phyloP scores from a whole-genome alignment of 2,113 vertebrate genomes.

The Ammodytes dubius region DNA sequence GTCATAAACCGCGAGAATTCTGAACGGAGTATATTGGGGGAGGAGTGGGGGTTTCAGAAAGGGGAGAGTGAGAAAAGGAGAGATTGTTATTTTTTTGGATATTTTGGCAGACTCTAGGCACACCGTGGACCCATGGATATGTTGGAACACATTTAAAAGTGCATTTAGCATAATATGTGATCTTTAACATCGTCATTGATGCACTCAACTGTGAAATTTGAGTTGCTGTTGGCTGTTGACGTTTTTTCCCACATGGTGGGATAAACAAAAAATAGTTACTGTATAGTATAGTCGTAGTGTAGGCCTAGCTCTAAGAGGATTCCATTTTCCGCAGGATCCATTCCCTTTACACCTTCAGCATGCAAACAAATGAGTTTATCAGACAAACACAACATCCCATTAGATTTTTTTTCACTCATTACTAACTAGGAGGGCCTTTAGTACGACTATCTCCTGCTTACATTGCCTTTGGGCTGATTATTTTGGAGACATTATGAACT shows the following conservation, averaged over 20 bases:
- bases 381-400: slow-evolving; percentile 51
- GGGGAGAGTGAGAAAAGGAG: no score
- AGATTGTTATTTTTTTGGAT: no score
- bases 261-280: neutral
- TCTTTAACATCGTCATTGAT: slow-evolving; percentile 43
- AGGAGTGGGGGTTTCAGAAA: no score
- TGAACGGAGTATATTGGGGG: no score
- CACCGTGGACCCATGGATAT: no score
- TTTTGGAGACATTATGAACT: slow-evolving; percentile 51
- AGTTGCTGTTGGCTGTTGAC: slow-evolving; percentile 46
- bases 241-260: neutral
- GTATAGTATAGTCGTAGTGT: slow-evolving; percentile 42
- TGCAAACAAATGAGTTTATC: slow-evolving; percentile 45
- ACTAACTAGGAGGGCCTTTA: slow-evolving; percentile 50
- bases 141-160: no score
- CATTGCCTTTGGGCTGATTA: slow-evolving; percentile 53
- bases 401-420: slow-evolving; percentile 32
- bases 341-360: slow-evolving; percentile 42
- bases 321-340: slow-evolving; percentile 44
- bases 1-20: no score
- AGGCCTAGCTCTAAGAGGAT: slow-evolving; percentile 23
- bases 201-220: slow-evolving; percentile 50
- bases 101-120: no score
- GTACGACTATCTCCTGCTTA: slow-evolving; percentile 54
- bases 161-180: no score